Base-by-base conservation (phyloP, 2,797 vertebrate genomes). In the Anas bahamensis region DNA sequence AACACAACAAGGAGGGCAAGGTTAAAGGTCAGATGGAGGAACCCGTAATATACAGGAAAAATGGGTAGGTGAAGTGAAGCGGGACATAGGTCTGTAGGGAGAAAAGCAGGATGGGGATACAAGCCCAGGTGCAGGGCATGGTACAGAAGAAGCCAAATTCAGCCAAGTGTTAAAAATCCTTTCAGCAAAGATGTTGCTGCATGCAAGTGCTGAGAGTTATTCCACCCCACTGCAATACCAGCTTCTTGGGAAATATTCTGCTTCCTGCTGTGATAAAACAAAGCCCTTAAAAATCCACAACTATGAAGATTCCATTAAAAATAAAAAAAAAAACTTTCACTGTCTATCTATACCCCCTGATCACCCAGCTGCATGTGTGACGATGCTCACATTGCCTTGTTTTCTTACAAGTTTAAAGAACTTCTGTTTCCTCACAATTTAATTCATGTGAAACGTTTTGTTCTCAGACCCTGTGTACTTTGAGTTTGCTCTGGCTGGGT, bases 371-470 rank as follows among this genome's bases (percentile, higher is more conserved):
- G 87, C 60, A 55, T 29, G 33, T 78, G 44, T 52, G 53, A 87
- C 0, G 0, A 85, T 53, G 64, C 77, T 88, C 83, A 35, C 50
- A 71, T 19, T 55, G 86, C 65, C 75, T 89, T 92, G 69, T 92
- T 95, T 94, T 90, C 85, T 63, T 90, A 86, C 74, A 91, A 91
- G 60, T 92, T 84, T 89, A 71, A 93, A 93, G 85, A 91, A 93
- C 91, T 91, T 79, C 63, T 93, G 55, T 95, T 96, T 95, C 91
- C 78, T 92, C 80, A 48, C 91, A 79, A 82, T 92, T 84, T 93
- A 94, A 95, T 94, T 95, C 85, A 95, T 92, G 92, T 91, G 89
- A 96, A 96, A 96, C 80, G 83, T 96, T 95, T 96, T 97, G 96
- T 97, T 95, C 94, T 97, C 93, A 95, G 88, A 95, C 50, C 74